Base-by-base conservation (phyloP, 2,797 vertebrate genomes). In the Gymnopithys bicolor region DNA sequence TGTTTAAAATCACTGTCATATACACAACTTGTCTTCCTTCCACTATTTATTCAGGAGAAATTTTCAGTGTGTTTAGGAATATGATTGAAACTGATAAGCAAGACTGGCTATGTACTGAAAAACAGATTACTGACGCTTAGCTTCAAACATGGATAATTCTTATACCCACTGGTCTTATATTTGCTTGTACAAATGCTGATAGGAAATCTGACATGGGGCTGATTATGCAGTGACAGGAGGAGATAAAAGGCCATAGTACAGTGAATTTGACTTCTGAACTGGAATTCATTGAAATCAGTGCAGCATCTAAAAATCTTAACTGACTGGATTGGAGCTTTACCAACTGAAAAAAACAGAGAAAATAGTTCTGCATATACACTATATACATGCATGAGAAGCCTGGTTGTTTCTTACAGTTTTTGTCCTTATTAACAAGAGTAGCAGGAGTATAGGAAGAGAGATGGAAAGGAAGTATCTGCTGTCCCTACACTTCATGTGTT, bases 1-100 rank as follows among this genome's bases (percentile, higher is more conserved):
- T 48, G 46, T 89, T 90, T 90, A 84, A 92, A 84, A 95, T 92
- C 73, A 71, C 66, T 70, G 52, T 84, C 60, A 91, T 66, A 84
- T 84, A 76, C 28, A 64, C 37, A 82, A 73, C 19, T 86, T 82
- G 14, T 84, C 60, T 81, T 90, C 84, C 45, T 86, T 19, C 27
- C 37, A 49, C 30, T 68, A 64, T 96, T 92, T 92, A 87, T 89
- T 96, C n/a, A 78, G 30, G 51, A 81, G 23, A 56, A 39, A 52
- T 92, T 90, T 94, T 90, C 48, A 49, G 28, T 80, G 35, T 75
- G 10, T 85, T 88, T 90, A 88, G 14, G 46, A 95, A 91, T 87
- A 74, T 67, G 51, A 85, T 90, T 95, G 51, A 66, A 81, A 89
- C 41, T 82, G 79, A 89, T 84, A 58, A 94, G 32, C n/a, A 92